Base-by-base conservation (phyloP, 2,888 invertebrate genomes). In the Hirtodrosophila alboralis region DNA sequence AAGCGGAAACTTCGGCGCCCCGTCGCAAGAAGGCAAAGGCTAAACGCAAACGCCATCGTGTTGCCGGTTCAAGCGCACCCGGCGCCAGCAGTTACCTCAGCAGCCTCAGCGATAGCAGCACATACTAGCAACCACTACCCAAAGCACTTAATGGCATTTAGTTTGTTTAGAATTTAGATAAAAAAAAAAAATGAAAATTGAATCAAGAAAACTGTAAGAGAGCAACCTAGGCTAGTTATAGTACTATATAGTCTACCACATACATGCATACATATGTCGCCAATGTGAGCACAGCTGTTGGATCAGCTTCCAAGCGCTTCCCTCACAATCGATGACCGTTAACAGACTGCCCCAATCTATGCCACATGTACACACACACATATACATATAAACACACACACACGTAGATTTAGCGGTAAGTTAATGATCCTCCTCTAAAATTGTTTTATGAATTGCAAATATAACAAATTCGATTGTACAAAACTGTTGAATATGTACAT, bases 1-100 rank as follows among this genome's bases (percentile, higher is more conserved):
- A 89, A 51, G 83, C 84, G 14, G 89, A 88, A 5, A 66, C 87
- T 6, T 59, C 72, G 3, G 75, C 69, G 54, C 48, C 86, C 45
- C 81, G 87, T 1, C 83, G 83, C 26, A 90, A 89, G 48, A 90
- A 90, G 63, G 65, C 86, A 14, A 87, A 89, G 66, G 83, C 88
- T 34, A 89, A 89, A 67, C 86, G 89, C 9, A 87, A 83, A 54
- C 81, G 87, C 12, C 86, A 87, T 51, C 85, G 85, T 26, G 74
- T 72, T 9, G 75, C 71, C 31, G 73, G 64, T 27, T 67, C 87
- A 9, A 84, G 72, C 41, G 81, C 71, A 41, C 77, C 85, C 5
- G 86, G 80, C 53, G 88, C 61, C 41, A 69, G 69, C 54, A 78
- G 63, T 64, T 86, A 86, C 76, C 72, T 78, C 58, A 81, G 81